phyloP scores from a whole-genome alignment of 2,113 vertebrate genomes.

The Amia ocellicauda region DNA sequence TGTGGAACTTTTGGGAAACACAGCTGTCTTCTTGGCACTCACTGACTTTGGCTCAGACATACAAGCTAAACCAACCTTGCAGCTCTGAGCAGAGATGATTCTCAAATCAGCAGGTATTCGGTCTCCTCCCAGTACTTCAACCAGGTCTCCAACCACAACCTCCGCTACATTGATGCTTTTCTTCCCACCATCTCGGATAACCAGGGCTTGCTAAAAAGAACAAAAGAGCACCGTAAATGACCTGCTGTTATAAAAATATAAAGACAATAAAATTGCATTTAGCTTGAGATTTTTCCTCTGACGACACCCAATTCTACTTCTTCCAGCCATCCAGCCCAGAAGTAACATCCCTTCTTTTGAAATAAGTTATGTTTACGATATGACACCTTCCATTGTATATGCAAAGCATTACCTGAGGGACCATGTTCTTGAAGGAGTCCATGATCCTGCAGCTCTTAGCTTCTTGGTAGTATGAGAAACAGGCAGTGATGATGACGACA shows the following conservation, averaged over 20 bases:
- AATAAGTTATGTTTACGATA: not conserved
- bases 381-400: not conserved
- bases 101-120: constrained; percentile 90
- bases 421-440: constrained; percentile 98
- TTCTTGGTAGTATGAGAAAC: constrained; percentile 98
- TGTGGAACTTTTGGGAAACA: not conserved
- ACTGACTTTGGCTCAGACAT: not conserved
- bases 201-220: constrained; percentile 85
- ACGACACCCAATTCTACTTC: no score
- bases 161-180: constrained; percentile 86
- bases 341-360: no score
- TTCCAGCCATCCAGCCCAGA: no score
- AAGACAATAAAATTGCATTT: not conserved
- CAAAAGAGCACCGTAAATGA: not conserved
- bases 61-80: constrained; percentile 72
- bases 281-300: no score
- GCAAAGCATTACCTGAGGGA: constrained; percentile 81
- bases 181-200: constrained; percentile 89
- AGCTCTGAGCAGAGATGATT: constrained; percentile 84
- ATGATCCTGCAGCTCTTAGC: constrained; percentile 98
- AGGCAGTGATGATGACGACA: constrained; percentile 95
- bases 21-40: not conserved
- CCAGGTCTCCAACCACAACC: constrained; percentile 86
- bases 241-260: not conserved
- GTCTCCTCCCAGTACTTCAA: constrained; percentile 95